Evolutionary conservation across 2,797 vertebrate species (phyloP).

Genomic region (Enoplosus armatus): DNA sequence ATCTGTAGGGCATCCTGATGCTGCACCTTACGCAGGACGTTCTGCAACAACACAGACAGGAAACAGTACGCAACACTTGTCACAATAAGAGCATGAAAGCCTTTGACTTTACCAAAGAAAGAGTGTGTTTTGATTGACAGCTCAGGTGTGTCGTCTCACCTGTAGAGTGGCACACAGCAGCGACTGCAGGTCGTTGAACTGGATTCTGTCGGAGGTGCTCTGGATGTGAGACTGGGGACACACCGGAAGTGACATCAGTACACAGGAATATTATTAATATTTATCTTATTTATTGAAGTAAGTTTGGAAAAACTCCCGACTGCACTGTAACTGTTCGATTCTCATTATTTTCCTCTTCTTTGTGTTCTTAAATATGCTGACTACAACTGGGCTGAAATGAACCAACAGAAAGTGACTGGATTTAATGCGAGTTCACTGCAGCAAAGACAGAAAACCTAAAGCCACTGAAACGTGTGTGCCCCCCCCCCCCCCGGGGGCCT

Average conservation of each 20-base stretch:
- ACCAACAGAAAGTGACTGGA: no score
- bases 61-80: background rate
- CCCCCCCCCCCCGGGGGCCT: background rate
- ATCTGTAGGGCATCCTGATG: conserved; percentile 98
- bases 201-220: conserved; percentile 98
- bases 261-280: no score
- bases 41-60: conserved; percentile 78
- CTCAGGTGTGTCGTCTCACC: conserved; percentile 76
- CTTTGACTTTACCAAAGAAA: background rate
- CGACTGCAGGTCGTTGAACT: conserved; percentile 99
- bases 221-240: conserved; percentile 95
- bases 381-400: no score
- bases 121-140: background rate
- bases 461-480: no score
- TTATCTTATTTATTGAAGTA: no score
- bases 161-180: conserved; percentile 98
- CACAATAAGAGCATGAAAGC: background rate
- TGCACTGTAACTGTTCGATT: no score
- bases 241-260: conserved; percentile 22
- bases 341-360: no score
- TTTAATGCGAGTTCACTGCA: no score
- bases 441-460: no score
- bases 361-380: no score
- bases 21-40: conserved; percentile 96
- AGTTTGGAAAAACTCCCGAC: no score